These are phyloP conservation scores for Candidula unifasciata DNA, from an alignment of 2,888 invertebrate species.

Conservation along the genomic window DNA sequence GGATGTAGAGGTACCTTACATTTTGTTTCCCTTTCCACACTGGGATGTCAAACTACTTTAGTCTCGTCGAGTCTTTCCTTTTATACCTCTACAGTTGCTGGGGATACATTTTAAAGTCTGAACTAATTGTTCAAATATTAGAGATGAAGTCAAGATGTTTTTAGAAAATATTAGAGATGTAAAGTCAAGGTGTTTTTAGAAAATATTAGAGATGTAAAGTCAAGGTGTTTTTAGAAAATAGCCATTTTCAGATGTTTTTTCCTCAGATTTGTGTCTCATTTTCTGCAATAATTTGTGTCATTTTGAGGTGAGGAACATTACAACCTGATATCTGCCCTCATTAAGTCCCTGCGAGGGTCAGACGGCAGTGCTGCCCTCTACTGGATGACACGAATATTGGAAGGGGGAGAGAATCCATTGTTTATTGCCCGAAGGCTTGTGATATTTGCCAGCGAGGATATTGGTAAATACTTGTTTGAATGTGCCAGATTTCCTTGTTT, in stretches of 20 bases:
- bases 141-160: too few relatives aligned
- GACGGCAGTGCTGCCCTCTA: conserved; percentile 89
- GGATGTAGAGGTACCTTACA: too few relatives aligned
- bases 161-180: too few relatives aligned
- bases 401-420: conserved; percentile 88
- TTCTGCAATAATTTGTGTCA: not conserved
- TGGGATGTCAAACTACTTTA: too few relatives aligned
- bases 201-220: not conserved
- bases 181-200: too few relatives aligned
- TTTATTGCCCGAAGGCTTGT: conserved; percentile 87
- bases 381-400: conserved; percentile 88
- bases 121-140: too few relatives aligned
- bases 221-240: not conserved
- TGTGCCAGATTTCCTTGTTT: not conserved
- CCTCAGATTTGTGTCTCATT: too few relatives aligned
- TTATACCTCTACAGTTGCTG: too few relatives aligned
- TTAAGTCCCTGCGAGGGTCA: conserved; percentile 89
- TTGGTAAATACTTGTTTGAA: conserved; percentile 80
- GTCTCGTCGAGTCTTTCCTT: too few relatives aligned
- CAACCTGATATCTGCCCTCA: conserved; percentile 88
- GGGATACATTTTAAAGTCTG: too few relatives aligned
- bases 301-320: conserved; percentile 86
- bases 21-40: too few relatives aligned
- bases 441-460: conserved; percentile 87
- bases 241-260: not conserved